Evolutionary conservation across 2,797 vertebrate species (phyloP).

Genomic region (Semotilus atromaculatus): DNA sequence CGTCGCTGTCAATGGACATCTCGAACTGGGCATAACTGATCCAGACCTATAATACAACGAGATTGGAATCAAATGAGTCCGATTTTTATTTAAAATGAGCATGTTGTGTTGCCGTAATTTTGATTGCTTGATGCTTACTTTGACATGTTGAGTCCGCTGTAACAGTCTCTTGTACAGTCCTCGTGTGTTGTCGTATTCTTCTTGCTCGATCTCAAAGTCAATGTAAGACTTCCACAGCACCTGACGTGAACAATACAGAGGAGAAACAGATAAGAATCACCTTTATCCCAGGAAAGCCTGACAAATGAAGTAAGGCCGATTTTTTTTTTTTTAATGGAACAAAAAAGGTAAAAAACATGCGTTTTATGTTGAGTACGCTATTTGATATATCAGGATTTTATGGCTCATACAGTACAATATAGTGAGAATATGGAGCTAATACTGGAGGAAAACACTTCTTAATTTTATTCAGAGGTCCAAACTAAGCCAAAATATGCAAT

Average conservation of each 20-base stretch:
- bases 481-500: not conserved
- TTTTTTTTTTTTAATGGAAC: not conserved
- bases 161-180: conserved; percentile 90
- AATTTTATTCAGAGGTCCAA: not conserved
- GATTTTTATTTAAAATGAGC: not conserved
- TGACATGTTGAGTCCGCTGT: conserved; percentile 95
- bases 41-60: conserved; percentile 84
- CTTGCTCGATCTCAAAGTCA: conserved; percentile 97
- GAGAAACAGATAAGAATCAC: not conserved
- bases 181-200: conserved; percentile 91
- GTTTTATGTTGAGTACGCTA: not conserved
- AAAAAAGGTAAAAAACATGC: no score
- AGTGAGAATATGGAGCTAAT: not conserved
- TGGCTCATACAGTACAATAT: not conserved
- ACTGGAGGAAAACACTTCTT: not conserved
- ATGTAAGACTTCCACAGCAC: conserved; percentile 99
- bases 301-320: not conserved
- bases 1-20: conserved; percentile 82
- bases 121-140: conserved; percentile 75
- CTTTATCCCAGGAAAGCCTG: not conserved
- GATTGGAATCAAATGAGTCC: not conserved
- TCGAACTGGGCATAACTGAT: conserved; percentile 96
- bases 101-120: not conserved
- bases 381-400: not conserved
- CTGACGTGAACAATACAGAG: conserved; percentile 66